Percentiles rank a stretch among this genome's conserved stretches.
These are phyloP conservation scores for Geodia barretti DNA, from an alignment of 37 sponge, comb jelly and placozoan species.

Conservation along the genomic window DNA sequence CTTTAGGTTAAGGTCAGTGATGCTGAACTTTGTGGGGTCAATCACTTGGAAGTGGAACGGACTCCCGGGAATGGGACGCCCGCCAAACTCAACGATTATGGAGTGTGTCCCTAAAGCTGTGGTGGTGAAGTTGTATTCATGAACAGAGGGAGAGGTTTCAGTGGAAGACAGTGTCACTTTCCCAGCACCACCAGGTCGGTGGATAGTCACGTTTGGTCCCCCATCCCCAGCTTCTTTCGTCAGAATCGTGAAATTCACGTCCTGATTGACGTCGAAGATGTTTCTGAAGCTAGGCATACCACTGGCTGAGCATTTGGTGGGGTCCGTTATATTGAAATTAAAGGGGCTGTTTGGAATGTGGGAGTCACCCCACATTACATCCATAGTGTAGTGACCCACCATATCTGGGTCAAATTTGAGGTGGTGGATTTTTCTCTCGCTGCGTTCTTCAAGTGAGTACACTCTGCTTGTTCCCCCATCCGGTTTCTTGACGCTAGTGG, in stretches of 20 bases:
- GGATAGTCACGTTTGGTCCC: slow-evolving; percentile 29
- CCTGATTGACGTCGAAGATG: slow-evolving; percentile 14
- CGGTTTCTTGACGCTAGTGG: slow-evolving; percentile 51
- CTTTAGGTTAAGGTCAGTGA: slow-evolving; percentile 34
- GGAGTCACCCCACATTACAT: slow-evolving; percentile 37
- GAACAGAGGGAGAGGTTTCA: background rate
- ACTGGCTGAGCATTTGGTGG: slow-evolving; percentile 50
- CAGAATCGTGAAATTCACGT: slow-evolving; percentile 46
- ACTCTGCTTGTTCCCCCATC: slow-evolving; percentile 36
- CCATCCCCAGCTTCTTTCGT: slow-evolving; percentile 46
- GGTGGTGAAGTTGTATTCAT: slow-evolving; percentile 31
- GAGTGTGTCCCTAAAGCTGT: slow-evolving; percentile 13
- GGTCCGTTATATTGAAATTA: slow-evolving; percentile 68
- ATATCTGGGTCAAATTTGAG: slow-evolving; percentile 48
- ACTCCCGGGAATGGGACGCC: slow-evolving; percentile 37
- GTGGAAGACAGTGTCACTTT: background rate
- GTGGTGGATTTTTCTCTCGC: slow-evolving; percentile 30
- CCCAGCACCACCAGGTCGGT: background rate
- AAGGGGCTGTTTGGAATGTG: slow-evolving; percentile 82
- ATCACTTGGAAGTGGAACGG: slow-evolving; percentile 53
- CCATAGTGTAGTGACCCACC: slow-evolving; percentile 63
- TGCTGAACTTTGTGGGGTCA: slow-evolving; percentile 43
- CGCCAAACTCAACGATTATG: slow-evolving; percentile 39
- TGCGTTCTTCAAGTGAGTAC: slow-evolving; percentile 46
- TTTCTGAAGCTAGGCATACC: slow-evolving; percentile 38